These are phyloP conservation scores for Thymelicus sylvestris DNA, from an alignment of 2,888 invertebrate genomes.

Conservation along the genomic window DNA sequence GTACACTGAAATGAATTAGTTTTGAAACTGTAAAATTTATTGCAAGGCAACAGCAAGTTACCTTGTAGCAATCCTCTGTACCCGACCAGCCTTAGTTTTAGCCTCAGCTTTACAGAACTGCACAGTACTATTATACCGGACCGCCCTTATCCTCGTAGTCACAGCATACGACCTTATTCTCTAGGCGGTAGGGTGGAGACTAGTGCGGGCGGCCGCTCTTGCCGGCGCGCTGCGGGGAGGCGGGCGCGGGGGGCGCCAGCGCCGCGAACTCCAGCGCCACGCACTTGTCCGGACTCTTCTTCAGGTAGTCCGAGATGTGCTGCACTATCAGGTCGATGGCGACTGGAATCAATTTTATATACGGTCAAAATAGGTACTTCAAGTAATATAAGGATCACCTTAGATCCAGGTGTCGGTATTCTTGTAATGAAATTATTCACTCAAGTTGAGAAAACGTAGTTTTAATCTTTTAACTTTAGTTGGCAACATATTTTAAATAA, in stretches of 20 bases:
- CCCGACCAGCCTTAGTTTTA: no score
- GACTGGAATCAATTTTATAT: constrained; percentile 87
- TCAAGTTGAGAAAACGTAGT: no score
- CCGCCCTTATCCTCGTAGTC: constrained; percentile 25
- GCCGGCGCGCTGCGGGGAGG: constrained; percentile 70
- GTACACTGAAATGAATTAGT: no score
- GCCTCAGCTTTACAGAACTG: neutral
- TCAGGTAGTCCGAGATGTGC: constrained; percentile 96
- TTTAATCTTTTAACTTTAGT: no score
- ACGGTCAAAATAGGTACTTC: no score
- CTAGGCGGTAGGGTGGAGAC: constrained; percentile 12
- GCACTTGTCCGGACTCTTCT: constrained; percentile 64
- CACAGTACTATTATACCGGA: constrained; percentile 23
- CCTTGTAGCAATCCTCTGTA: no score
- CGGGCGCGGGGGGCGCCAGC: constrained; percentile 65
- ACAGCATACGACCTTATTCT: constrained; percentile 15
- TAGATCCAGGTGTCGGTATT: no score
- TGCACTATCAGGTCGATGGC: constrained; percentile 99
- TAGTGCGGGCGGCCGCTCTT: constrained; percentile 77
- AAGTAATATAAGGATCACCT: no score
- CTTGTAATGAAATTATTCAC: no score
- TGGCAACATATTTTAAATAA: no score
- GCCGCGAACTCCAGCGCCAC: constrained; percentile 52
- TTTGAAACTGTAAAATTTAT: no score
- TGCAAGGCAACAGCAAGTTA: no score